phyloP scores from a whole-genome alignment of 2,797 vertebrate genomes.

The Muscicapa striata region DNA sequence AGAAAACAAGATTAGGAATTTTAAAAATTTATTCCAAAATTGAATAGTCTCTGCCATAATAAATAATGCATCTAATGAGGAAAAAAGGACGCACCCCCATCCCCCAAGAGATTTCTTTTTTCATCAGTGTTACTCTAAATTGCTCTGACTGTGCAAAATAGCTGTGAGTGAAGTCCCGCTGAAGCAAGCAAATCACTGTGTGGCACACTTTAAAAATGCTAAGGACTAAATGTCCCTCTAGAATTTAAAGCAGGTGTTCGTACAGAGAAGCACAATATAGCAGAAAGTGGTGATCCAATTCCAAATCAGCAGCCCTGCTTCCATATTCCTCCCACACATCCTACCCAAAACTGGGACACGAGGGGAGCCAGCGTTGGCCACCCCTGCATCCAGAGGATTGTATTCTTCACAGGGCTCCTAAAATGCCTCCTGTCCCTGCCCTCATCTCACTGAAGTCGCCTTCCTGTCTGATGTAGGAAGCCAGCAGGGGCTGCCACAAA shows the following conservation, averaged over 20 bases:
- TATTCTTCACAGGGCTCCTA: background rate
- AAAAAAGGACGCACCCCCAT: background rate
- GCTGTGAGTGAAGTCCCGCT: constrained; percentile 10
- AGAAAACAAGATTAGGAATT: constrained; percentile 12
- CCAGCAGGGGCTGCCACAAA: background rate
- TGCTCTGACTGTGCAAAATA: constrained; percentile 46
- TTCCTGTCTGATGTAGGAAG: background rate
- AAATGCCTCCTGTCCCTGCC: background rate
- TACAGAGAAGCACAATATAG: background rate
- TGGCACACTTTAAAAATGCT: constrained; percentile 17
- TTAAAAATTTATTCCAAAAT: constrained; percentile 13
- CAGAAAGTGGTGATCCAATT: background rate
- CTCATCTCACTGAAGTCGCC: background rate
- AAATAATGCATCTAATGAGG: constrained; percentile 1
- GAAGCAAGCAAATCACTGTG: constrained; percentile 30
- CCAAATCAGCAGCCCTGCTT: background rate
- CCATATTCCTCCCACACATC: background rate
- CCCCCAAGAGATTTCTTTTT: background rate
- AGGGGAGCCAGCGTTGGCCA: background rate
- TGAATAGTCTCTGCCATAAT: background rate
- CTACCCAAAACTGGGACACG: background rate
- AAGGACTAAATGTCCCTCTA: background rate
- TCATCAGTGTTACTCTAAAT: constrained; percentile 1
- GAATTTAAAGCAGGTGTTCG: constrained; percentile 26
- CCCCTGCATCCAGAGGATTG: background rate